These are phyloP conservation scores for Polyploca ridens DNA, from an alignment of 2,888 invertebrate genomes.

Conservation along the genomic window DNA sequence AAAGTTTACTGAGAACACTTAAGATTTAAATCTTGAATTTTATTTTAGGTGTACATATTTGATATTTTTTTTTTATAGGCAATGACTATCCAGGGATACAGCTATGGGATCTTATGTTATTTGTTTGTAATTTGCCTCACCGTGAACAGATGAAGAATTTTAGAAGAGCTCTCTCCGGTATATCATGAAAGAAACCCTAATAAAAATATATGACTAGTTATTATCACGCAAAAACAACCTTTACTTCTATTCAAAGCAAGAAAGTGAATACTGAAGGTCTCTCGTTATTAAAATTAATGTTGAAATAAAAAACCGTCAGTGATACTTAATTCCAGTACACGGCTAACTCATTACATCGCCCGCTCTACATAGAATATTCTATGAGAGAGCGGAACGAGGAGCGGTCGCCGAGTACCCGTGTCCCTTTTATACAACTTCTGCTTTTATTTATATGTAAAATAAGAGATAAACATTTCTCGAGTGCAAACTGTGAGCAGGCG, in stretches of 20 bases:
- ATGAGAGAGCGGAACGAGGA: conserved; percentile 25
- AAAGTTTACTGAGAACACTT: conserved; percentile 3
- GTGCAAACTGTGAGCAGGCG: conserved; percentile 25
- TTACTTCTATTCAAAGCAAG: neutral
- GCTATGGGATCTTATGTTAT: too few species aligned
- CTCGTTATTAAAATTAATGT: conserved; percentile 15
- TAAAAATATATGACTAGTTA: too few species aligned
- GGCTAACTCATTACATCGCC: conserved; percentile 35
- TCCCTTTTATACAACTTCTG: conserved; percentile 9
- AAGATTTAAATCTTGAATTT: neutral
- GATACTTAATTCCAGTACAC: conserved; percentile 34
- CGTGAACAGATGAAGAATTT: too few species aligned
- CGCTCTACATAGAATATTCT: conserved; percentile 39
- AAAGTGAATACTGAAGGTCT: neutral
- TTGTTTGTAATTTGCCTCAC: too few species aligned
- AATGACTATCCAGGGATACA: too few species aligned
- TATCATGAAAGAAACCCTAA: too few species aligned
- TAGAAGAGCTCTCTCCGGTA: neutral
- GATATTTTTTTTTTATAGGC: too few species aligned
- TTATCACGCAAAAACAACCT: too few species aligned
- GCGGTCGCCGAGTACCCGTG: conserved; percentile 12
- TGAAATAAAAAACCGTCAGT: conserved; percentile 12
- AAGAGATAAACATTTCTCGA: conserved; percentile 27
- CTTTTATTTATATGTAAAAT: conserved; percentile 34
- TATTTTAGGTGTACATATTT: too few species aligned